Percentiles rank a stretch among this genome's conserved stretches.
Evolutionary conservation across 2,888 invertebrate genomes (phyloP).

Genomic region (Onthophagus sagittarius): DNA sequence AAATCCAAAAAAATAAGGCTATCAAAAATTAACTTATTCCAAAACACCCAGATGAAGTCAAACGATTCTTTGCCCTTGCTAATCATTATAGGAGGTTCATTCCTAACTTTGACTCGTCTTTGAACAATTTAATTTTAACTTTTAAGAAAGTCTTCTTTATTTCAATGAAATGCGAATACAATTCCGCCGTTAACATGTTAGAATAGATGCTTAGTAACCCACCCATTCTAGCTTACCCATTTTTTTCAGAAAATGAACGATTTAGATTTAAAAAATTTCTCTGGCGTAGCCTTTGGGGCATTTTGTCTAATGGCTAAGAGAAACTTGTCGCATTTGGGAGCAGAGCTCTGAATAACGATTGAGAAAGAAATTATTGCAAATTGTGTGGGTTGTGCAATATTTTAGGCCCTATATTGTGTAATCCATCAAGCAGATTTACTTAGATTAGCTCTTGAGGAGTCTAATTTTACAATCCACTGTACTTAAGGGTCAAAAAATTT

Average conservation of each 20-base stretch:
- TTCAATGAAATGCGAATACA: constrained; percentile 5
- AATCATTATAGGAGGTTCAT: too few relatives aligned
- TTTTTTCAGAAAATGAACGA: constrained; percentile 23
- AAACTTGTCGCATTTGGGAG: constrained; percentile 17
- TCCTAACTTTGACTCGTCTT: constrained; percentile 26
- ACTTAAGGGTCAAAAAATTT: constrained; percentile 28
- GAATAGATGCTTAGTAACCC: constrained; percentile 9
- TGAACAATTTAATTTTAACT: constrained; percentile 16
- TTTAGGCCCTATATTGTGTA: constrained; percentile 26
- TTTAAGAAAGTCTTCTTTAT: constrained; percentile 15
- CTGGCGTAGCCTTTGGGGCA: too few relatives aligned
- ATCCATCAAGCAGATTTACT: constrained; percentile 31
- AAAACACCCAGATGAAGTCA: constrained; percentile 20
- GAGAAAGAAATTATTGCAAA: constrained; percentile 27
- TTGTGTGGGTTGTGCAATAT: constrained; percentile 26
- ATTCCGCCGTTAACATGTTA: constrained; percentile 11
- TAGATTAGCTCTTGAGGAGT: constrained; percentile 29
- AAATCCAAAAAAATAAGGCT: constrained; percentile 27
- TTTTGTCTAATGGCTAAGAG: too few relatives aligned
- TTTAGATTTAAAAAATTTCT: constrained; percentile 17
- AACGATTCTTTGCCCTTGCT: constrained; percentile 1
- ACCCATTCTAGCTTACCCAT: constrained; percentile 19
- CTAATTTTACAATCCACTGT: constrained; percentile 28
- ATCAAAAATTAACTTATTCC: constrained; percentile 30
- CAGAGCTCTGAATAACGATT: constrained; percentile 17